Evolutionary conservation across 2,888 invertebrate genomes (phyloP).

Genomic region (Scaptomyza caliginosa): DNA sequence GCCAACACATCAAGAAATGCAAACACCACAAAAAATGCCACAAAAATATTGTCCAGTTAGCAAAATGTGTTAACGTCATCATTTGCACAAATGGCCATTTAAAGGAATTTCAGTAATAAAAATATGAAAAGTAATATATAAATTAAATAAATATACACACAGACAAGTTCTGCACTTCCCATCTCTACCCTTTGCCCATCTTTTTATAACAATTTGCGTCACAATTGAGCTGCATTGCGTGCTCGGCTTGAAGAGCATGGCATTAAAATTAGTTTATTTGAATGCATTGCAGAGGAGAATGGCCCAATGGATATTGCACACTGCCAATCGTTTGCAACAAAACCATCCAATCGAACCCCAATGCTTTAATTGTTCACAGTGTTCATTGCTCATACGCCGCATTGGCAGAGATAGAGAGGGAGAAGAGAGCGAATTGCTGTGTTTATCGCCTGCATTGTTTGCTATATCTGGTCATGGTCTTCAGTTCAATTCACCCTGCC

Average conservation of each 20-base stretch:
- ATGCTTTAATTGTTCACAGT: slow-evolving; percentile 44
- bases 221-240: slow-evolving; percentile 74
- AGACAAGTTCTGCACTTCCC: too few relatives aligned
- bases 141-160: slow-evolving; percentile 40
- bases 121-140: slow-evolving; percentile 39
- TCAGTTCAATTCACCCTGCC: slow-evolving; percentile 19
- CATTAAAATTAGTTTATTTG: slow-evolving; percentile 78
- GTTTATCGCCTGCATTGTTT: slow-evolving; percentile 63
- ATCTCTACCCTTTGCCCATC: neutral
- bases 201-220: slow-evolving; percentile 50
- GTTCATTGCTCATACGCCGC: slow-evolving; percentile 62
- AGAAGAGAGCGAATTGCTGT: slow-evolving; percentile 32
- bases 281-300: slow-evolving; percentile 44
- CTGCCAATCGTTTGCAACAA: slow-evolving; percentile 10
- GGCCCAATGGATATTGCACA: slow-evolving; percentile 44
- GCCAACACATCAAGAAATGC: neutral
- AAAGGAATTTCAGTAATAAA: slow-evolving; percentile 17
- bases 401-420: slow-evolving; percentile 18
- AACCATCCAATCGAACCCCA: neutral
- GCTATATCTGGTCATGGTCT: slow-evolving; percentile 34
- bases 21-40: slow-evolving; percentile 1
- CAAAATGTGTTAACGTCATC: slow-evolving; percentile 49
- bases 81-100: slow-evolving; percentile 48
- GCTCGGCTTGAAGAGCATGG: slow-evolving; percentile 58
- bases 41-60: slow-evolving; percentile 11